Conservation (phyloP, 1,140 invertebrate species). For the Choristoneura fumiferana region DNA sequence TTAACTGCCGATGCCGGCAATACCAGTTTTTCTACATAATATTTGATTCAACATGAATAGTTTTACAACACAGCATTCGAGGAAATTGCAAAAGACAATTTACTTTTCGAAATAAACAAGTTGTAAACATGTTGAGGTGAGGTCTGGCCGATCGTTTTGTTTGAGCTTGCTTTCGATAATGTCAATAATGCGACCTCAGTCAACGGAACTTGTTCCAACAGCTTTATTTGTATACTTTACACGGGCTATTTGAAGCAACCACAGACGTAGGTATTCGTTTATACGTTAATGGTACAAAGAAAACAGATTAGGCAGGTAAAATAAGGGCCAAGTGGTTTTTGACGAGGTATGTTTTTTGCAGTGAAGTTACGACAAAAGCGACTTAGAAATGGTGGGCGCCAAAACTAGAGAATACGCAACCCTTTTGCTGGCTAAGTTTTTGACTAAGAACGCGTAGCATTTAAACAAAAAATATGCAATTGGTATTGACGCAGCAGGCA, state of each 20-base stretch:
- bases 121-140: conserved; percentile 43
- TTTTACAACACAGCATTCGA: conserved; percentile 28
- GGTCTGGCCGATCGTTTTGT: conserved; percentile 48
- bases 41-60: not conserved
- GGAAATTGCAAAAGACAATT: conserved; percentile 56
- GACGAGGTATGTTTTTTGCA: no score
- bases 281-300: conserved; percentile 18
- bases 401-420: no score
- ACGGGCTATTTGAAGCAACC: conserved; percentile 49
- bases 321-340: no score
- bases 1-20: not conserved
- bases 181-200: conserved; percentile 60
- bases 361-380: no score
- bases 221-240: conserved; percentile 61
- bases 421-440: no score
- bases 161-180: conserved; percentile 72
- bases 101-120: conserved; percentile 61
- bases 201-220: conserved; percentile 59
- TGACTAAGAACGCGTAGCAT: no score
- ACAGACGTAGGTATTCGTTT: conserved; percentile 24
- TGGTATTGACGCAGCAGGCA: no score
- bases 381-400: no score
- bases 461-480: no score
- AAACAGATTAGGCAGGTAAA: conserved; percentile 17
- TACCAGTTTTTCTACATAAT: conserved; percentile 21